These are phyloP conservation scores for Chinchilla lanigera DNA, from an alignment of 2,113 vertebrate genomes.

Conservation along the genomic window DNA sequence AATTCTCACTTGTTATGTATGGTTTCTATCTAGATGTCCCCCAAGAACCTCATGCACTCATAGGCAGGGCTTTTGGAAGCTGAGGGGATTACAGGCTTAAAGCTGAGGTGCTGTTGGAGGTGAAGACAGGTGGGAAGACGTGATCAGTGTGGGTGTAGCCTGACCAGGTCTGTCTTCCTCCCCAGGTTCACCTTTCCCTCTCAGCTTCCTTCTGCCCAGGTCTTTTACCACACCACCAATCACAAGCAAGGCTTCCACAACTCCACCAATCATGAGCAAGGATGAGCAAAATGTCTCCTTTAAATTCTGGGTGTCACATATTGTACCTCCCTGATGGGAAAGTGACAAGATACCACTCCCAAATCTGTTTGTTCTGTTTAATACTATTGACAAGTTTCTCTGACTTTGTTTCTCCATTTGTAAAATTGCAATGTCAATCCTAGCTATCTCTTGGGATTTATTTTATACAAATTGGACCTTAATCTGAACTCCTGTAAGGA, in stretches of 20 bases:
- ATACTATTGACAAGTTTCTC: neutral
- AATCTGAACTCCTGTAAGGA: neutral
- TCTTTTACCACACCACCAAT: neutral
- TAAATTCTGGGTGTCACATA: neutral
- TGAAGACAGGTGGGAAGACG: neutral
- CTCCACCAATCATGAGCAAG: neutral
- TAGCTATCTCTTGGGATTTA: neutral
- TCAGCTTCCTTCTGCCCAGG: neutral
- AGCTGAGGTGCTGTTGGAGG: neutral
- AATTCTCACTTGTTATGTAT: neutral
- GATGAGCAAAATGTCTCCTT: neutral
- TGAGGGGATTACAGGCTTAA: neutral
- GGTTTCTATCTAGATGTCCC: neutral
- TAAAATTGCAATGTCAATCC: neutral
- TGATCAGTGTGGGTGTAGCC: neutral
- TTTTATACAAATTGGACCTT: neutral
- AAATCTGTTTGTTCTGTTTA: neutral
- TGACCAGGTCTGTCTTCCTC: neutral
- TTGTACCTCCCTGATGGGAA: neutral
- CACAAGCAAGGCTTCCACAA: too few relatives aligned
- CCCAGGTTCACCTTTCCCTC: neutral
- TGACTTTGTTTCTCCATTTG: neutral
- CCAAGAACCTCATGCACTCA: neutral
- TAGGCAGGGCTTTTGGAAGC: neutral
- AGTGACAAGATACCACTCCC: neutral